A percentile compares a stretch with the other conserved stretches of the same genome.
Evolutionary conservation across 2,888 invertebrate genomes (phyloP).

Genomic region (Celastrina argiolus): DNA sequence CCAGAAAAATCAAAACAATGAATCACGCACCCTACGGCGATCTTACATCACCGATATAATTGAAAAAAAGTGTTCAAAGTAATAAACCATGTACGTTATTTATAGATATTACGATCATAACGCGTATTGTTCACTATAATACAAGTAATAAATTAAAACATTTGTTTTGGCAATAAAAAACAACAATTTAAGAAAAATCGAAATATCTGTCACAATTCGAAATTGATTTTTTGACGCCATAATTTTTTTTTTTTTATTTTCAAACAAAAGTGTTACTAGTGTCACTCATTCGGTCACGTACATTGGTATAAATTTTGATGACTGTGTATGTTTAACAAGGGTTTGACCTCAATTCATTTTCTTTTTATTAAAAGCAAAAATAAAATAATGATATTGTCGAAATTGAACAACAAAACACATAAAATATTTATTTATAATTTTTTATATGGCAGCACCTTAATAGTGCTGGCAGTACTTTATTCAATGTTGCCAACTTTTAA

Average conservation of each 20-base stretch:
- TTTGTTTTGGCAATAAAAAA: conserved; percentile 9
- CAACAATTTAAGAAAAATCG: conserved; percentile 29
- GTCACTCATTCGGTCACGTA: too few relatives aligned
- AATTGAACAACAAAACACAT: too few relatives aligned
- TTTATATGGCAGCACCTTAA: not conserved
- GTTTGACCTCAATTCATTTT: not conserved
- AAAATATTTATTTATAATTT: too few relatives aligned
- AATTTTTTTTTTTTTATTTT: conserved; percentile 38
- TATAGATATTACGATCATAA: not conserved
- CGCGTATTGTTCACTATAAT: not conserved
- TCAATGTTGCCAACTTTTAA: not conserved
- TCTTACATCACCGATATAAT: conserved; percentile 74
- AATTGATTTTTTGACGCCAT: conserved; percentile 75
- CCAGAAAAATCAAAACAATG: conserved; percentile 41
- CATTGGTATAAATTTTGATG: too few relatives aligned
- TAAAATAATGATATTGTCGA: too few relatives aligned
- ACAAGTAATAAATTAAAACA: not conserved
- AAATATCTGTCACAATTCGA: conserved; percentile 56
- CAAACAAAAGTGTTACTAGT: not conserved
- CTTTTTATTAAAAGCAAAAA: not conserved
- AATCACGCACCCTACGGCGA: conserved; percentile 53
- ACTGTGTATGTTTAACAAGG: not conserved
- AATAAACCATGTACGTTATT: not conserved
- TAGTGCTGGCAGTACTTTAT: not conserved
- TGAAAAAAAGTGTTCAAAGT: conserved; percentile 33